A percentile compares a stretch with the other conserved stretches of the same genome.
Evolutionary conservation across 2,113 vertebrate genomes (phyloP).

Genomic region (Romanogobio albipinnatus): DNA sequence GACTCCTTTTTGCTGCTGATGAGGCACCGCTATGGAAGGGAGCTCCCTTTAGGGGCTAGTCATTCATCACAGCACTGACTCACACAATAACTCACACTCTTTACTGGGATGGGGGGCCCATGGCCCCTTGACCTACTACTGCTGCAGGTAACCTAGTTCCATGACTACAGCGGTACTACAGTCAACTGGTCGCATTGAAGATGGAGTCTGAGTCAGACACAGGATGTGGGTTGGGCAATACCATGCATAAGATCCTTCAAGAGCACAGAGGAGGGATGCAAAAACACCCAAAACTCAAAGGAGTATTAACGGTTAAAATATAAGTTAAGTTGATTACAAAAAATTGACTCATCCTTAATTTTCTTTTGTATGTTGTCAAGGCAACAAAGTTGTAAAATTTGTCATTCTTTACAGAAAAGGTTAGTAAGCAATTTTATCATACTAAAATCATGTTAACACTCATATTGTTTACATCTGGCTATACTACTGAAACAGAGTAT

Average conservation of each 20-base stretch:
- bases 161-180: neutral
- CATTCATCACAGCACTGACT: slow-evolving; percentile 50
- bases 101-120: slow-evolving; percentile 30
- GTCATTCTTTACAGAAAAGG: no score
- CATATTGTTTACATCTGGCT: neutral
- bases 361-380: neutral
- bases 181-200: neutral
- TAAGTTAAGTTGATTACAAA: neutral
- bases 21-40: slow-evolving; percentile 17
- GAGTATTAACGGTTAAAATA: neutral
- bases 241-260: slow-evolving; percentile 26
- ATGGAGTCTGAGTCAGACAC: neutral
- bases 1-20: slow-evolving; percentile 48
- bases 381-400: neutral
- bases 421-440: neutral
- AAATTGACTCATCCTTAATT: neutral
- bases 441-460: neutral
- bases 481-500: neutral
- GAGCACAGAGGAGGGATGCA: neutral
- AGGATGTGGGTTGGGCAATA: slow-evolving; percentile 13
- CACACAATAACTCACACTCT: slow-evolving; percentile 27
- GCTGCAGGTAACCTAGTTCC: slow-evolving; percentile 25
- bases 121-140: slow-evolving; percentile 25
- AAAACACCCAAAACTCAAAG: neutral
- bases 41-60: slow-evolving; percentile 22